Conservation (phyloP, 2,888 invertebrate genomes). For the Helicoverpa assulta region DNA sequence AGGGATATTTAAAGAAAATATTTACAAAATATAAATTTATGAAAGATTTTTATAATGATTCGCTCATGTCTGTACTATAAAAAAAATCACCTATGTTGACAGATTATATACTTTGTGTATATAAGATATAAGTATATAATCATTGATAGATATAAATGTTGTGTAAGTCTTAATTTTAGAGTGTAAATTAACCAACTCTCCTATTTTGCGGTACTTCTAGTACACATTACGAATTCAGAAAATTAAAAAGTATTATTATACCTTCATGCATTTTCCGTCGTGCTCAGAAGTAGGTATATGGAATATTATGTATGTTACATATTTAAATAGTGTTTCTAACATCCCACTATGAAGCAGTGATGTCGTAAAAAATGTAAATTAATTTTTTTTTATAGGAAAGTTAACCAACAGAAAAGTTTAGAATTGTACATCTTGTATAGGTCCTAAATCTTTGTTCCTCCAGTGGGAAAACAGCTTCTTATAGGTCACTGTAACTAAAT, state of each 20-base stretch:
- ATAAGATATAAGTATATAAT: conserved; percentile 53
- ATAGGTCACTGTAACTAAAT: conserved; percentile 29
- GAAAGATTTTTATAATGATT: conserved; percentile 25
- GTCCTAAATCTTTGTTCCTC: neutral
- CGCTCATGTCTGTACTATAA: conserved; percentile 35
- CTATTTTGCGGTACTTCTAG: conserved; percentile 27
- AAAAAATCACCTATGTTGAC: conserved; percentile 36
- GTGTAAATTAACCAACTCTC: conserved; percentile 35
- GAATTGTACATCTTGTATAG: conserved; percentile 17
- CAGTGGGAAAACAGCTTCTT: neutral
- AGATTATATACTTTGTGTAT: conserved; percentile 50
- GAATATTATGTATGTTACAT: neutral
- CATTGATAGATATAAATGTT: conserved; percentile 33
- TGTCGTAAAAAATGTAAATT: neutral
- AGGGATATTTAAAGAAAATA: conserved; percentile 46
- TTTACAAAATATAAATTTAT: conserved; percentile 43
- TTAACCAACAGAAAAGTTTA: neutral
- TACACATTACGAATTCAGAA: conserved; percentile 20
- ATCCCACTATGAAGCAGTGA: neutral
- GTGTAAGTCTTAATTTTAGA: conserved; percentile 51
- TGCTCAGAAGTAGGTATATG: neutral
- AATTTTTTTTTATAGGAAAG: neutral
- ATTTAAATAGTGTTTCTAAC: neutral
- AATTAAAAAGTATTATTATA: conserved; percentile 36
- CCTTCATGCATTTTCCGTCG: conserved; percentile 31